phyloP scores from a whole-genome alignment of 53 echinoderm and acorn worm species.

The Patiria pectinifera region DNA sequence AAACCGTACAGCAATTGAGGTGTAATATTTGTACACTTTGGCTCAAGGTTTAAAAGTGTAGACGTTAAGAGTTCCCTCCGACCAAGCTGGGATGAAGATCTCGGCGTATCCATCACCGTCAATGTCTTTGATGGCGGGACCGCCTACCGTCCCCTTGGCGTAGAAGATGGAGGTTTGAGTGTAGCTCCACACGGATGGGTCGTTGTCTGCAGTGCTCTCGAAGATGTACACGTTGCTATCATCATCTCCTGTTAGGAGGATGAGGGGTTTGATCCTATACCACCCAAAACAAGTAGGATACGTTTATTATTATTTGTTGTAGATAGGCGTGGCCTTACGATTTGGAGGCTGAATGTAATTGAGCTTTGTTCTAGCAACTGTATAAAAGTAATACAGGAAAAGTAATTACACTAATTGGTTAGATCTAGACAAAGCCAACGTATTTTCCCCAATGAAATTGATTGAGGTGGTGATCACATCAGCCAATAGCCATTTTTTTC shows the following conservation, averaged over 20 bases:
- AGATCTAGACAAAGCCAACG: no score
- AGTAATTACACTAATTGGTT: no score
- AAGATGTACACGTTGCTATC: constrained; percentile 81
- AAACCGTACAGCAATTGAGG: not conserved
- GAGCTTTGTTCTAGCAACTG: no score
- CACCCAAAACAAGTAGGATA: not conserved
- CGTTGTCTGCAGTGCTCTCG: constrained; percentile 67
- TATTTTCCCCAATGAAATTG: no score
- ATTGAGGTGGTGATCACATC: no score
- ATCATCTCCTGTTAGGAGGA: constrained; percentile 84
- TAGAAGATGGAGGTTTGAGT: constrained; percentile 72
- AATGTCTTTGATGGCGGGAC: constrained; percentile 69
- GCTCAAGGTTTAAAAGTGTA: constrained; percentile 51
- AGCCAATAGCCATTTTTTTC: no score
- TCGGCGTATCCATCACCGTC: constrained; percentile 79
- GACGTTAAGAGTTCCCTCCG: constrained; percentile 69
- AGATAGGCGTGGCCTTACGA: no score
- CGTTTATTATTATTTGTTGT: not conserved
- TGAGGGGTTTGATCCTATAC: constrained; percentile 73
- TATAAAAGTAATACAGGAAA: no score
- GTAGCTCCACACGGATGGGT: constrained; percentile 80
- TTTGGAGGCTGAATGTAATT: no score
- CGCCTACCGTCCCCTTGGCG: constrained; percentile 77
- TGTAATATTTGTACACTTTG: no score
- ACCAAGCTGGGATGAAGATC: constrained; percentile 80